These are phyloP conservation scores for Ephialtes manifestator DNA, from an alignment of 2,888 invertebrate species.

Conservation along the genomic window DNA sequence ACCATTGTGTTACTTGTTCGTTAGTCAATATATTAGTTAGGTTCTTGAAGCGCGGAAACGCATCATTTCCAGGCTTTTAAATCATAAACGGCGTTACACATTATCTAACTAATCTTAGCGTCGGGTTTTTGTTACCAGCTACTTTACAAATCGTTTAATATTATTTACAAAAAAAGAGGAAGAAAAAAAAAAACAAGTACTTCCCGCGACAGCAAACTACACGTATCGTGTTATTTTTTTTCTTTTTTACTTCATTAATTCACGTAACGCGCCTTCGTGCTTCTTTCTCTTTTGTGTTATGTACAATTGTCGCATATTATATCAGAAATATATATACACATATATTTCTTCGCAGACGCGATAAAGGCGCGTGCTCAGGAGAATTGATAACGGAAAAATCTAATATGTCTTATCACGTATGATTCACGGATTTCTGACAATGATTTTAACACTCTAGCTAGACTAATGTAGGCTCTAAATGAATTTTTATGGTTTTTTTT, in stretches of 20 bases:
- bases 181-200: constrained; percentile 52
- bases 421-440: constrained; percentile 16
- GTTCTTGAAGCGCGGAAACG: constrained; percentile 55
- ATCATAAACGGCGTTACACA: constrained; percentile 58
- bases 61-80: constrained; percentile 43
- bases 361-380: constrained; percentile 51
- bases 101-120: constrained; percentile 65
- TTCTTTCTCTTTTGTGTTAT: constrained; percentile 68
- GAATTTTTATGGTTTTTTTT: constrained; percentile 26
- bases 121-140: constrained; percentile 63
- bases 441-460: constrained; percentile 21
- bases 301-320: constrained; percentile 79
- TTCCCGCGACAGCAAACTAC: constrained; percentile 66
- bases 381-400: constrained; percentile 47
- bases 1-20: constrained; percentile 72
- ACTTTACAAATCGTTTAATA: constrained; percentile 78
- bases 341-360: constrained; percentile 53
- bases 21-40: constrained; percentile 72
- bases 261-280: constrained; percentile 42
- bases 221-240: constrained; percentile 27
- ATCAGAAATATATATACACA: constrained; percentile 78
- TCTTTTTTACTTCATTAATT: constrained; percentile 60
- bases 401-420: constrained; percentile 26
- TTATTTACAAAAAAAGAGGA: constrained; percentile 75
- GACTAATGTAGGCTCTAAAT: constrained; percentile 63